Conservation (phyloP, 2,888 invertebrate species). For the Dasypogon diadema region DNA sequence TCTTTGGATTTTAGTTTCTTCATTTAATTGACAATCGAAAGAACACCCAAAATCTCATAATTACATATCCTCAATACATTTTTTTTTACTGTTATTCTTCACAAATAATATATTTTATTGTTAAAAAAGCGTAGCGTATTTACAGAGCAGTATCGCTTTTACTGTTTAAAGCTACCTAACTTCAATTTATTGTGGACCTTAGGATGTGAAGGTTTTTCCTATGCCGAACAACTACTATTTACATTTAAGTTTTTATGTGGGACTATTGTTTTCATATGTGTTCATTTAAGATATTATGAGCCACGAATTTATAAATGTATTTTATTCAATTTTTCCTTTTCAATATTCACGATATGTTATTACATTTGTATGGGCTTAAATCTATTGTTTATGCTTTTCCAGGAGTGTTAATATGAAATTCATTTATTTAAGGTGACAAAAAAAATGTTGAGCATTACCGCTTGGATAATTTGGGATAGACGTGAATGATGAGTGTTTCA, state of each 20-base stretch:
- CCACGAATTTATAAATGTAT: neutral
- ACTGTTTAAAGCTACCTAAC: constrained; percentile 8
- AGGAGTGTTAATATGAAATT: neutral
- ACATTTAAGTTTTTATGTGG: constrained; percentile 19
- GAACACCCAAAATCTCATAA: constrained; percentile 42
- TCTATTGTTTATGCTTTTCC: constrained; percentile 9
- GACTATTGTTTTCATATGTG: constrained; percentile 19
- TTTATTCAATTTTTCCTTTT: constrained; percentile 15
- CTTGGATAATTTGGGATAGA: no score
- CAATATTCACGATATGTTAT: constrained; percentile 16
- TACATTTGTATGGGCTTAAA: constrained; percentile 29
- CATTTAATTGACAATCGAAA: constrained; percentile 50
- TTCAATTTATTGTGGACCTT: constrained; percentile 15
- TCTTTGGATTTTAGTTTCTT: constrained; percentile 2
- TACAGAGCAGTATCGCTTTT: constrained; percentile 9
- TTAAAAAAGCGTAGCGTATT: constrained; percentile 24
- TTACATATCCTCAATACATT: neutral
- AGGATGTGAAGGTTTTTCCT: constrained; percentile 5
- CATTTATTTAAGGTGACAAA: no score
- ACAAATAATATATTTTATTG: neutral
- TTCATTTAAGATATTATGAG: constrained; percentile 8
- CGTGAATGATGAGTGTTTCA: no score
- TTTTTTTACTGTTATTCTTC: neutral
- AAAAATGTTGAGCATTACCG: no score
- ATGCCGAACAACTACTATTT: neutral